Evolutionary conservation across 2,113 vertebrate genomes (phyloP).

Genomic region (Ciconia maguari): DNA sequence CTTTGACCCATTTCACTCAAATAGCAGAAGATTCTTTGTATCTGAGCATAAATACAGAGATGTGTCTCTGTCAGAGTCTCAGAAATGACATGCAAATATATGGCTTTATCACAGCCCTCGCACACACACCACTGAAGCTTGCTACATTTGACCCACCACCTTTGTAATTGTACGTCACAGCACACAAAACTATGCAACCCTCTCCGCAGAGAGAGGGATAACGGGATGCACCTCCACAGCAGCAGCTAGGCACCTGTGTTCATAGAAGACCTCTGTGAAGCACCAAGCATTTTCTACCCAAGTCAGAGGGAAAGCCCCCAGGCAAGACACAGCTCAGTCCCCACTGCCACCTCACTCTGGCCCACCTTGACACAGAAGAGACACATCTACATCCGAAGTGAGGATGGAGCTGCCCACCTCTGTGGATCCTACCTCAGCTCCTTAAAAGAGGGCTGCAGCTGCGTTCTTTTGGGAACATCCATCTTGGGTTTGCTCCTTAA

Average conservation of each 20-base stretch:
- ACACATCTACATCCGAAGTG: fast-evolving
- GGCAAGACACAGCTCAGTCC: background rate
- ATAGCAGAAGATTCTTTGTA: background rate
- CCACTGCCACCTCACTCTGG: background rate
- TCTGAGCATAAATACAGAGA: background rate
- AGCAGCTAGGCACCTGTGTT: background rate
- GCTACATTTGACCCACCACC: background rate
- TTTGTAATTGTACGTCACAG: background rate
- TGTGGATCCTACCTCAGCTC: background rate
- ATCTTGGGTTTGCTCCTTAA: background rate
- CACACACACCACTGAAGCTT: background rate
- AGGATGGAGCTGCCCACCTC: background rate
- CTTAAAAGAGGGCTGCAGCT: too few relatives aligned
- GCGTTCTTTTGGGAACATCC: background rate
- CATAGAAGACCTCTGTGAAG: background rate
- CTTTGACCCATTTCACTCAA: background rate
- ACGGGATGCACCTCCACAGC: background rate
- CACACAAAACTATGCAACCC: background rate
- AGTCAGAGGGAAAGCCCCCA: background rate
- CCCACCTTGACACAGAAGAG: background rate
- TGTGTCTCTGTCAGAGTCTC: background rate
- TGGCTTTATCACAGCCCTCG: background rate
- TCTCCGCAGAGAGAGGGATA: fast-evolving
- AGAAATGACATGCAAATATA: background rate
- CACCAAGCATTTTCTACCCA: background rate